Base-by-base conservation (phyloP, 2,888 invertebrate genomes). In the Drosophila subquinaria region DNA sequence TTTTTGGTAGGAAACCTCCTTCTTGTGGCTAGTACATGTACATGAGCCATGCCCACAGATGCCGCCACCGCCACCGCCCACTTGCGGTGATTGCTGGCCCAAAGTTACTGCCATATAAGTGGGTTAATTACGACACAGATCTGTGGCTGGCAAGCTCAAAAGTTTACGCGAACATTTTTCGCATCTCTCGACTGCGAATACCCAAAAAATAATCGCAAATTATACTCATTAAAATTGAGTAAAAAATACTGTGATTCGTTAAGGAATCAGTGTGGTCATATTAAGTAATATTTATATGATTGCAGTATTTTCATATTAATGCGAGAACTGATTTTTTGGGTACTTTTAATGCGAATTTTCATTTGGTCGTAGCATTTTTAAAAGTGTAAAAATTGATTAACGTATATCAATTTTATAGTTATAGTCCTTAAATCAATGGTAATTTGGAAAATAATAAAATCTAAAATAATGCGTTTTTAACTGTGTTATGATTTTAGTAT, bases 121-220 rank as follows among this genome's bases (percentile, higher is more conserved):
- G 78, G 81, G 81, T 86, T 84, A 88, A 84, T 84, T 84, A 84
- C 88, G 69, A 70, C 75, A 67, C 59, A 66, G 76, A 78, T 78
- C 78, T 74, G 79, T 52, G 79, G 75, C 64, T 62, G 64, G 63
- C 52, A 56, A 47, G 43, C 65, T 27, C 15, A 60, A 53, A 64
- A 77, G 65, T 56, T 65, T 56, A 35, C 48, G 10, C 23, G 23
- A 42, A 50, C 47, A 38, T 10, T 36, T 40, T n/a, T 36, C 27
- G 27, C 53, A 35, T 9, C 40, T 45, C 27, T 45, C 43, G 17
- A 15, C 9, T 47, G 33, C 23, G 38, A 43, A 63, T 42, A 23
- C 30, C 73, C 52, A 13, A 73, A 62, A 56, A 56, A 51, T 50
- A 62, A 61, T 65, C 56, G 27, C 45, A 48, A 57, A 64, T 53